Conservation (phyloP, 53 echinoderm and acorn worm genomes). For the Paelopatides confundens region DNA sequence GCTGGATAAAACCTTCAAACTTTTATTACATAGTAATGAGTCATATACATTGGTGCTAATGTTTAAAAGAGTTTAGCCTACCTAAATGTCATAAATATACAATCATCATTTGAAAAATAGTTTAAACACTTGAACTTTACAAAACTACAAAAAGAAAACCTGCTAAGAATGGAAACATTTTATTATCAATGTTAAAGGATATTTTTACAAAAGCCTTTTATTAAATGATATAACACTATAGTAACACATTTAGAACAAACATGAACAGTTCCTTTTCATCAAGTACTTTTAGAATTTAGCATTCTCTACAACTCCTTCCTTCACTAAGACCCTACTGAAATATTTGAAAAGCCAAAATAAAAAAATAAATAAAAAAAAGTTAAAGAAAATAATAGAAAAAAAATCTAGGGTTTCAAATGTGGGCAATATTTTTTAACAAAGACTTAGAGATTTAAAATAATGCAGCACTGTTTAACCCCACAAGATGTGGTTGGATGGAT, state of each 20-base stretch:
- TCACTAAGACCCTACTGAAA: not conserved
- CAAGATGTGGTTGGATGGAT: constrained; percentile 33
- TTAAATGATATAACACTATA: not conserved
- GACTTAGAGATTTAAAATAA: constrained; percentile 13
- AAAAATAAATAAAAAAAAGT: not conserved
- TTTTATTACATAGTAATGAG: not conserved
- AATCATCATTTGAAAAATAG: not conserved
- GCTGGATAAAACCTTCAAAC: not conserved
- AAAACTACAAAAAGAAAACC: not conserved
- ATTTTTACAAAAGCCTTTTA: not conserved
- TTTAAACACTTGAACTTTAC: not conserved
- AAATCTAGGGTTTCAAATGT: not conserved
- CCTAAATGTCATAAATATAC: constrained; percentile 28
- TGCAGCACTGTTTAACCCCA: constrained; percentile 31
- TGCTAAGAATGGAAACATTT: not conserved
- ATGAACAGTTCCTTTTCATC: not conserved
- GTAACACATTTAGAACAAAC: not conserved
- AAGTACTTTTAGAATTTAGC: not conserved
- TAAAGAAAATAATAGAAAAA: not conserved
- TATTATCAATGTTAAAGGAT: not conserved
- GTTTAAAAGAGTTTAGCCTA: not conserved
- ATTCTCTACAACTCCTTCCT: not conserved
- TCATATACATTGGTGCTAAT: not conserved
- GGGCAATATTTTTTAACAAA: not conserved
- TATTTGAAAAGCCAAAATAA: not conserved